Conservation (phyloP, 2,113 vertebrate genomes). For the Barnardius zonarius region DNA sequence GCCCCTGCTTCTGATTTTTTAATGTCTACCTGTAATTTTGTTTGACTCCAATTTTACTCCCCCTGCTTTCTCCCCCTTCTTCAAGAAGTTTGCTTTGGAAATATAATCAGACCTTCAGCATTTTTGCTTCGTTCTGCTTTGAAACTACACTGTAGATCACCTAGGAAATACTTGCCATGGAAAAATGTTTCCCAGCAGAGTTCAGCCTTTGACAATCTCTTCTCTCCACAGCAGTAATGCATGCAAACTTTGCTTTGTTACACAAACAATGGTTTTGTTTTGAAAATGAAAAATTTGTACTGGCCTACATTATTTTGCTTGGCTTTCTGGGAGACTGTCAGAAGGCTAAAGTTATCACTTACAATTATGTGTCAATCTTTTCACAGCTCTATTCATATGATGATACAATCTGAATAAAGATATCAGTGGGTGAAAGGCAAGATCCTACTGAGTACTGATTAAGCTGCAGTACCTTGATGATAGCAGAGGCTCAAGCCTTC, state of each 20-base stretch:
- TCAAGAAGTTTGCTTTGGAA: neutral
- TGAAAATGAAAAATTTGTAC: neutral
- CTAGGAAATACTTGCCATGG: neutral
- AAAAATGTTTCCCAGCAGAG: neutral
- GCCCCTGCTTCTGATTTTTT: neutral
- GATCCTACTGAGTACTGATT: neutral
- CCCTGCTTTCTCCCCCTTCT: accelerated
- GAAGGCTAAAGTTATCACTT: neutral
- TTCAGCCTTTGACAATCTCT: neutral
- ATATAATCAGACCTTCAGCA: neutral
- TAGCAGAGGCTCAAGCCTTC: neutral
- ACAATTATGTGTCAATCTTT: neutral
- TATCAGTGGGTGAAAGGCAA: neutral
- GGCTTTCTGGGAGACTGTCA: neutral
- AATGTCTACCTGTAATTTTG: neutral
- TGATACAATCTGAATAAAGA: neutral
- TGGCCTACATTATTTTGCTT: neutral
- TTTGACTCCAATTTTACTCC: neutral
- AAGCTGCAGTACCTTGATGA: neutral
- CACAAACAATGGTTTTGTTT: neutral
- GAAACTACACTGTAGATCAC: neutral
- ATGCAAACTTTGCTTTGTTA: neutral
- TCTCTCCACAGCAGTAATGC: neutral
- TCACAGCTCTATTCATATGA: neutral
- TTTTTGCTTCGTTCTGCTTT: neutral